phyloP scores from a whole-genome alignment of 2,797 vertebrate species.

The Miichthys miiuy region DNA sequence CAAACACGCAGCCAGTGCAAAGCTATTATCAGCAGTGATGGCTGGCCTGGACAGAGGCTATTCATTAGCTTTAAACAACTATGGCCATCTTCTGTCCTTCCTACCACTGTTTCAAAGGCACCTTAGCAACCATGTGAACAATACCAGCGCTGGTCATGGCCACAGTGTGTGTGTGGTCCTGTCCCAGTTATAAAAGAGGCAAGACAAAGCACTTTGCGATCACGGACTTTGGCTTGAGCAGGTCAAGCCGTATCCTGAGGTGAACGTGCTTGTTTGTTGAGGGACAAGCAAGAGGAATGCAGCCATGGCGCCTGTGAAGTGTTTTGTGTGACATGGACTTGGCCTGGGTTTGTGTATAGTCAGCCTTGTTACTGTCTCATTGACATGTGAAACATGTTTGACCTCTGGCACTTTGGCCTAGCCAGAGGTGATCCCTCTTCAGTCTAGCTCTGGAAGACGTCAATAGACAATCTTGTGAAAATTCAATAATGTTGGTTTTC shows the following conservation, averaged over 20 bases:
- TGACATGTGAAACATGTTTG: slow-evolving; percentile 60
- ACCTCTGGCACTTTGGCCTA: slow-evolving; percentile 49
- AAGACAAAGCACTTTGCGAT: slow-evolving; percentile 67
- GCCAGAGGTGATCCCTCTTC: slow-evolving; percentile 16
- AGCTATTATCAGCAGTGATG: slow-evolving; percentile 48
- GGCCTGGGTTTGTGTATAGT: slow-evolving; percentile 49
- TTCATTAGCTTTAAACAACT: slow-evolving; percentile 64
- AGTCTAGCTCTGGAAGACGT: slow-evolving; percentile 20
- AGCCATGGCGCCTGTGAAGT: slow-evolving; percentile 39
- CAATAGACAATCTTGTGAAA: slow-evolving; percentile 59
- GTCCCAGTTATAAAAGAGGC: slow-evolving; percentile 61
- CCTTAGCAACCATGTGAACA: slow-evolving; percentile 75
- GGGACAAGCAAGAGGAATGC: slow-evolving; percentile 67
- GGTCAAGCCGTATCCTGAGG: slow-evolving; percentile 66
- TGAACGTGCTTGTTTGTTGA: slow-evolving; percentile 59
- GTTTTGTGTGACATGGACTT: slow-evolving; percentile 59
- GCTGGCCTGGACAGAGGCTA: slow-evolving; percentile 36
- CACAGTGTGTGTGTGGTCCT: slow-evolving; percentile 76
- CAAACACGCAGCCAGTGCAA: slow-evolving; percentile 37
- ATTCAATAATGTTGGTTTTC: slow-evolving; percentile 53
- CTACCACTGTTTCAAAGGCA: slow-evolving; percentile 55
- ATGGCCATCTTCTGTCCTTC: slow-evolving; percentile 57
- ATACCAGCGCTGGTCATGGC: slow-evolving; percentile 57
- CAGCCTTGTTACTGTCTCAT: slow-evolving; percentile 61
- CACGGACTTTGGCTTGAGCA: slow-evolving; percentile 45